Base-by-base conservation (phyloP, 2,797 vertebrate species). In the Carduelis carduelis region DNA sequence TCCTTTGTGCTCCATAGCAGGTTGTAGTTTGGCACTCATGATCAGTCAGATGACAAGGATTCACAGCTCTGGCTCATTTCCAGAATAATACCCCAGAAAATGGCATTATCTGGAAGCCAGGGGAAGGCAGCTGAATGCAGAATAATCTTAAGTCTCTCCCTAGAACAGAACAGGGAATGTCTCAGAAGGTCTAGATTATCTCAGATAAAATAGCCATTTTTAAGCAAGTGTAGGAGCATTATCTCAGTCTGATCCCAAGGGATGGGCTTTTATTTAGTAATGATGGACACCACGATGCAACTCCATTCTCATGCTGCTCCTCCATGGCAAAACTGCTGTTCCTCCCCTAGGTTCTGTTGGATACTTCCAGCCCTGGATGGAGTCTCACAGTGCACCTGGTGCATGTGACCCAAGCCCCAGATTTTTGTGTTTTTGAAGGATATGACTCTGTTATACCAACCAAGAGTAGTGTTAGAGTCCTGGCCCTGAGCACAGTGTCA, bases 361-460 rank as follows among this genome's bases (percentile, higher is more conserved):
- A 9, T 27, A n/a, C 17, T 57, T 81, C 69, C 15, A 77, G 34
- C 8, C 15, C 23, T 53, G 8, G 13, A 21, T 5, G 34, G 16
- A 27, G 5, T 43, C 61, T 59, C 66, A 75, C 7, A 53, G 26
- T 11, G 4, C 20, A 28, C 12, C 12, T 34, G 12, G 4, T 41
- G 9, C 9, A 43, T 0, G 0, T 6, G 21, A 39, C 6, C 41
- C n/a, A 77, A 72, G 8, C 1, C 18, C 12, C 28, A 24, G 1
- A 4, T 47, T 50, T 71, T 57, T 46, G 28, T 26, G 7, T 5
- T 81, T 81, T 71, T 60, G 49, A 28, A 70, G 28, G 27, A 70
- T 35, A 32, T 24, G 14, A 26, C 20, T 89, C n/a, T 46, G 15
- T 55, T 68, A 30, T 2, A 64, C 2, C 37, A 27, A 6, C 3